Base-by-base conservation (phyloP, 2,797 vertebrate genomes). In the Falco concolor region DNA sequence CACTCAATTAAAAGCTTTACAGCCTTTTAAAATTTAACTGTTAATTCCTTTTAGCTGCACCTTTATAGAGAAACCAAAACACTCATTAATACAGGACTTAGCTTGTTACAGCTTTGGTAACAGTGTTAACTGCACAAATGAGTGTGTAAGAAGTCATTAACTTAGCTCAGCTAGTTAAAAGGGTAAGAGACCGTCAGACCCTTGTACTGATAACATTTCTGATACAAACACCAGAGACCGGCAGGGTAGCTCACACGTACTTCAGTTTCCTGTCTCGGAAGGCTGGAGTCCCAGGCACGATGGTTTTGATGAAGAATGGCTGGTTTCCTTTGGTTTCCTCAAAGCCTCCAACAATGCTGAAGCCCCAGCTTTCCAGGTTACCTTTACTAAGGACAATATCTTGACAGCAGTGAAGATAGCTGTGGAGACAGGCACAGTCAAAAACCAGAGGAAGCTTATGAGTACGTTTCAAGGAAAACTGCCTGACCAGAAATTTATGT, bases 221-320 rank as follows among this genome's bases (percentile, higher is more conserved):
- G 32, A 27, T 30, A 40, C 22, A 15, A 50, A 54, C 32, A 49
- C 60, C 45, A 25, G 49, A 32, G 36, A 30, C 8, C 12, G 3
- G 1, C 38, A 17, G 19, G 50, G 72, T 15, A 16, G n/a, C 32
- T 44, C 32, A 20, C 54, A 98, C 98, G 63, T 97, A 99, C 99
- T 98, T 99, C 74, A 99, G 98, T 80, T 99, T 98, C 74, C 98
- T 98, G 74, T 99, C 99, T 19, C 98, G 98, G 97, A 99, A 98
- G 23, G 99, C 99, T 0, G 99, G 98, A 8, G 99, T 99, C 44
- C 98, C 99, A 15, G 99, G 99, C 96, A 99, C 99, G 2, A 99
- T 99, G 98, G 99, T 99, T 98, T 99, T 99, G 95, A 99, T 99
- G 97, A 99, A 99, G 98, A 99, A 99, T 1, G 99, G 99, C 97